Percentiles rank a stretch among this genome's conserved stretches.
Conservation (phyloP, 2,113 vertebrate genomes). For the Strigops habroptila region DNA sequence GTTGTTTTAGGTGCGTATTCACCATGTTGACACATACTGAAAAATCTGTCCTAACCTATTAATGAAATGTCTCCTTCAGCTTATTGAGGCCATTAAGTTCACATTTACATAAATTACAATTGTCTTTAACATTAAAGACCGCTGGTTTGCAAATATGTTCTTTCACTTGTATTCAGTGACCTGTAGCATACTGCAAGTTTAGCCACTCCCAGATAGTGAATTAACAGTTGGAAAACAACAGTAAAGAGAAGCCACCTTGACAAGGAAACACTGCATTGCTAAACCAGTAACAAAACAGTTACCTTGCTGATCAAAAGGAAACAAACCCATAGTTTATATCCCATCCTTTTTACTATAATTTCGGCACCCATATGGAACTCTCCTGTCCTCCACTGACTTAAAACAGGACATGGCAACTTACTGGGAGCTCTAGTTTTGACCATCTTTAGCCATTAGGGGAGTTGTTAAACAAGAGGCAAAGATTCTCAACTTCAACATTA, state of each 20-base stretch:
- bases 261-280: not conserved
- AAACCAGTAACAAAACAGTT: not conserved
- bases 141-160: not conserved
- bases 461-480: not conserved
- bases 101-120: not conserved
- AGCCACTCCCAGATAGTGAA: not conserved
- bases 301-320: not conserved
- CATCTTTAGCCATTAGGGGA: not conserved
- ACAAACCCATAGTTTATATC: not conserved
- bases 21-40: not conserved
- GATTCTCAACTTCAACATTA: not conserved
- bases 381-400: not conserved
- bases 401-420: not conserved
- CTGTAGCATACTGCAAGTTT: not conserved
- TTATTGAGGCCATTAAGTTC: not conserved
- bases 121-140: not conserved
- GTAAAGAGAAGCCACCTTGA: not conserved
- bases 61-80: slow-evolving; percentile 1
- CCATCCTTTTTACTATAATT: not conserved
- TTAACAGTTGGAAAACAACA: not conserved
- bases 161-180: not conserved
- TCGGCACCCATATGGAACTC: not conserved
- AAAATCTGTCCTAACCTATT: not conserved
- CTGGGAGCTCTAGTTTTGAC: not conserved
- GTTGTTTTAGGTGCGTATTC: not conserved